phyloP scores from a whole-genome alignment of 2,888 invertebrate genomes.

The Julus scanicus region DNA sequence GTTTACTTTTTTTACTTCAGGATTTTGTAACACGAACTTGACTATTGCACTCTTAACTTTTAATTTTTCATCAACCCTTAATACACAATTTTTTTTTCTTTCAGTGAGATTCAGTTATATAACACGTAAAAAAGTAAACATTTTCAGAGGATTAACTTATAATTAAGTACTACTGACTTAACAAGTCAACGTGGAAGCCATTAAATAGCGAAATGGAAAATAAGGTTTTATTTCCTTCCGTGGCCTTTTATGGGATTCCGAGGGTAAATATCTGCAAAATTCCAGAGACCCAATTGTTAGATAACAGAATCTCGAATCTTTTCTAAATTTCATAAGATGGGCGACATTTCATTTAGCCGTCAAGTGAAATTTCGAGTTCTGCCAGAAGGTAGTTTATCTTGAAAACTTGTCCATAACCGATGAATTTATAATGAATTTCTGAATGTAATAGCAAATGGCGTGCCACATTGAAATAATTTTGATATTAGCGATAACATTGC shows the following conservation, averaged over 20 bases:
- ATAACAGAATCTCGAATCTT: not conserved
- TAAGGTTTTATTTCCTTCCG: not conserved
- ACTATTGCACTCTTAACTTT: not conserved
- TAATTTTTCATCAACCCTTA: not conserved
- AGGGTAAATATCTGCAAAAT: not conserved
- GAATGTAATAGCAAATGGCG: no score
- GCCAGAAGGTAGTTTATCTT: no score
- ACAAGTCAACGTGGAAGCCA: slow-evolving; percentile 5
- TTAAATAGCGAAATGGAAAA: slow-evolving; percentile 13
- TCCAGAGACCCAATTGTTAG: not conserved
- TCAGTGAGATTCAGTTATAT: not conserved
- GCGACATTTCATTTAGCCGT: no score
- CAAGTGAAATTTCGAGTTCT: no score
- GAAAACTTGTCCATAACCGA: no score
- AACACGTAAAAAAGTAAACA: not conserved
- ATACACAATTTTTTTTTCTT: not conserved
- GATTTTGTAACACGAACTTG: not conserved
- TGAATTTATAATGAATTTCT: no score
- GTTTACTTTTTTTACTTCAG: not conserved
- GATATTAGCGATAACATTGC: no score
- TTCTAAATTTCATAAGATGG: not conserved
- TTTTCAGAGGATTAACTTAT: not conserved
- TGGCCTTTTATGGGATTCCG: not conserved
- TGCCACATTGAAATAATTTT: no score
- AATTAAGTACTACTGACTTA: not conserved